Conservation (phyloP, 2,888 invertebrate species). For the Euspilapteryx auroguttella region DNA sequence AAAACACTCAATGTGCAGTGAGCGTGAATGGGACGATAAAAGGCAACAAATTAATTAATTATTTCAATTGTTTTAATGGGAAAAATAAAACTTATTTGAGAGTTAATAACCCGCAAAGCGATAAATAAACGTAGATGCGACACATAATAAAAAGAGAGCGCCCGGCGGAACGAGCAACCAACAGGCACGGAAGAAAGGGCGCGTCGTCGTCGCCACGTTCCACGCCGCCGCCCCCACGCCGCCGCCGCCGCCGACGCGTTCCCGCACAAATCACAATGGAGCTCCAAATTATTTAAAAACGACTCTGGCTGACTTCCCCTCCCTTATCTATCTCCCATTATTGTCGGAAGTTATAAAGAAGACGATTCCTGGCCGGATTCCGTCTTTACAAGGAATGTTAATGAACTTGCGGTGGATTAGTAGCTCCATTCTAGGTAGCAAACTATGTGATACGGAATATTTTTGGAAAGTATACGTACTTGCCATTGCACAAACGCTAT, state of each 20-base stretch:
- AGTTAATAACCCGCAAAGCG: constrained; percentile 46
- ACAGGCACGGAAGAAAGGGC: constrained; percentile 5
- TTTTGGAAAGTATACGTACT: no score
- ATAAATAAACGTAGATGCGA: constrained; percentile 43
- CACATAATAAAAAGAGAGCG: constrained; percentile 34
- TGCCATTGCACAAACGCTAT: no score
- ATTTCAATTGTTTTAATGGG: no score
- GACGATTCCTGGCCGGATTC: constrained; percentile 15
- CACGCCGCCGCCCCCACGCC: constrained; percentile 9
- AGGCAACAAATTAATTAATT: no score
- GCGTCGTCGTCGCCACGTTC: constrained; percentile 1
- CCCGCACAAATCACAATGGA: constrained; percentile 23
- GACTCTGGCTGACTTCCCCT: constrained; percentile 27
- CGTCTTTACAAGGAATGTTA: constrained; percentile 10
- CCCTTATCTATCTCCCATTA: constrained; percentile 39
- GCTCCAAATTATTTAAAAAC: constrained; percentile 22
- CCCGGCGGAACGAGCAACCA: constrained; percentile 33
- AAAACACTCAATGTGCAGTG: no score
- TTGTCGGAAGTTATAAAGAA: constrained; percentile 23
- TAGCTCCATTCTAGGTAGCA: no score
- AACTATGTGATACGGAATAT: no score
- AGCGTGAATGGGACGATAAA: no score
- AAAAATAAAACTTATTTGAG: constrained; percentile 32
- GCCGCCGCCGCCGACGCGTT: constrained; percentile 28
- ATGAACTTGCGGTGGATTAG: constrained; percentile 1